Conservation (phyloP, 2,113 vertebrate species). For the Cyphomyrus discorhynchus region DNA sequence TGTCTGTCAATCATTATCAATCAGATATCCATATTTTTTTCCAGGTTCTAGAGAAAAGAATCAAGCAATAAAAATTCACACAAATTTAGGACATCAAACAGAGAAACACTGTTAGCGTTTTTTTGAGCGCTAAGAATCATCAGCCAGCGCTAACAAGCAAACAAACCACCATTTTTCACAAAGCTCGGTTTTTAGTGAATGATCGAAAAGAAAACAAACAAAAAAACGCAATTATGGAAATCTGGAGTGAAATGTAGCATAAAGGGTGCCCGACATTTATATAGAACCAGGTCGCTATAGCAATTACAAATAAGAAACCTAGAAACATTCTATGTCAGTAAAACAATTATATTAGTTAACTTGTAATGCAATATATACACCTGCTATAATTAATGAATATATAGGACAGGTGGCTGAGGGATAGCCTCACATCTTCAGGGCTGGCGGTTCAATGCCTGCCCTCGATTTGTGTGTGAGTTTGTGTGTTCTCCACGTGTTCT, state of each 20-base stretch:
- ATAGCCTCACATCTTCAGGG: neutral
- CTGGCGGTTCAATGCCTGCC: neutral
- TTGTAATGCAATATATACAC: neutral
- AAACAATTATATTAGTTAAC: neutral
- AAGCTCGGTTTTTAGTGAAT: neutral
- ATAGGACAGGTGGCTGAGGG: neutral
- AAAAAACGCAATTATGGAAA: neutral
- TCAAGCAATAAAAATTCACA: neutral
- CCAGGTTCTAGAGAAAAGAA: neutral
- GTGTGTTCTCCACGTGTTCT: neutral
- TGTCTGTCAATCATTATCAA: neutral
- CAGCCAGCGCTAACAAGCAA: neutral
- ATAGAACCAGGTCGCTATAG: neutral
- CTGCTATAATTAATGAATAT: neutral
- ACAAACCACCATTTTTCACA: neutral
- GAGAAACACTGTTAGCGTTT: neutral
- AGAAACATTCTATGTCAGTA: neutral
- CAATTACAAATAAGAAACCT: neutral
- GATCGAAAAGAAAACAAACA: neutral
- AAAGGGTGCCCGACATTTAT: neutral
- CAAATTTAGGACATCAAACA: neutral
- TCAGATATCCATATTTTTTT: neutral
- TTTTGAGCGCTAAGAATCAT: neutral
- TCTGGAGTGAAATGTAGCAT: neutral
- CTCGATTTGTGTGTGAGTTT: neutral